A percentile compares a stretch with the other conserved stretches of the same genome.
Evolutionary conservation across 2,888 invertebrate species (phyloP).

Genomic region (Amblyjoppa proteus): DNA sequence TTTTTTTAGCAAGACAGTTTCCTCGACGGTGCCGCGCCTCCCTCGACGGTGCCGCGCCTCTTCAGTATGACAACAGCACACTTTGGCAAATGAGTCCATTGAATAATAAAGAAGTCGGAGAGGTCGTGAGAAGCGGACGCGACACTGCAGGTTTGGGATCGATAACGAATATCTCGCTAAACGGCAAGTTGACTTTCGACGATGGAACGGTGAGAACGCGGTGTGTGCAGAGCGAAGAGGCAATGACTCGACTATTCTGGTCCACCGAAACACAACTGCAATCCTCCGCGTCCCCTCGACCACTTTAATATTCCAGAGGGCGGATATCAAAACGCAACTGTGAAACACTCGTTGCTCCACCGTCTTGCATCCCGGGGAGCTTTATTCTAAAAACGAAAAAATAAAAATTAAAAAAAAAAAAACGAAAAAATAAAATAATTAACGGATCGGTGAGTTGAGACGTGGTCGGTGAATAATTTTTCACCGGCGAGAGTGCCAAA

Average conservation of each 20-base stretch:
- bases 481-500: neutral
- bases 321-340: constrained; percentile 70
- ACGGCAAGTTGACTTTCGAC: constrained; percentile 33
- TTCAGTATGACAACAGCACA: neutral
- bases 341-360: neutral
- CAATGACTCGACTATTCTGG: neutral
- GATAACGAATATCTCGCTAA: constrained; percentile 43
- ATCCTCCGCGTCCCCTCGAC: neutral
- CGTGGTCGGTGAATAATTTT: constrained; percentile 10
- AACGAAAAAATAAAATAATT: neutral
- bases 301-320: constrained; percentile 78
- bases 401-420: neutral
- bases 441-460: neutral
- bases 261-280: neutral
- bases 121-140: constrained; percentile 15
- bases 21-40: neutral
- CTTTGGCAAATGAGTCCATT: constrained; percentile 27
- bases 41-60: neutral
- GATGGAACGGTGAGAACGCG: constrained; percentile 7
- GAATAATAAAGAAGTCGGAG: neutral
- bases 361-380: constrained; percentile 64
- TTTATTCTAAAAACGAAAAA: too few species aligned
- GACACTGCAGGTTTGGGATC: constrained; percentile 29
- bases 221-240: neutral
- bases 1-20: neutral